phyloP scores from a whole-genome alignment of 92 coral and sea anemone species.

The Zoanthus solanderi region DNA sequence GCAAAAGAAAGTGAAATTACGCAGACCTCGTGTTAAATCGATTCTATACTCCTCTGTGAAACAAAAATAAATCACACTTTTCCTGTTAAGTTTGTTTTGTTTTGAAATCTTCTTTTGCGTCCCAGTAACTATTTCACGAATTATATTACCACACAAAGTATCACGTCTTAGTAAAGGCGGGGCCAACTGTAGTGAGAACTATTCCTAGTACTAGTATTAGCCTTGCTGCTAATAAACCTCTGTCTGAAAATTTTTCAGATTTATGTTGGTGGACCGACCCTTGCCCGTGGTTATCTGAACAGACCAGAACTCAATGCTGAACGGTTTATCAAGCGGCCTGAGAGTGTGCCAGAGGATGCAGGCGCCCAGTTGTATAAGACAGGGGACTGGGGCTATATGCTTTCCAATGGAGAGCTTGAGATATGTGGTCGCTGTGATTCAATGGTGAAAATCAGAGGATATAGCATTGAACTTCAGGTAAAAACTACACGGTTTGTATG shows the following conservation, averaged over 20 bases:
- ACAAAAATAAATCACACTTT: too few relatives aligned
- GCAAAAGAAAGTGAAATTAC: too few relatives aligned
- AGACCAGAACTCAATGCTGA: conserved; percentile 85
- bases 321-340: conserved; percentile 74
- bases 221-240: neutral
- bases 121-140: too few relatives aligned
- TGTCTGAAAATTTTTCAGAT: conserved; percentile 49
- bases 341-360: conserved; percentile 66
- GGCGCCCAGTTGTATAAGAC: conserved; percentile 80
- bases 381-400: conserved; percentile 93
- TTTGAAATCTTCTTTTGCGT: too few relatives aligned
- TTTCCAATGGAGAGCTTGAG: conserved; percentile 83
- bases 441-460: conserved; percentile 92
- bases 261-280: conserved; percentile 88
- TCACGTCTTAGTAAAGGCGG: too few relatives aligned
- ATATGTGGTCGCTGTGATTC: conserved; percentile 94
- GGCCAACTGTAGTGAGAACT: too few relatives aligned
- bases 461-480: conserved; percentile 92
- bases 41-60: too few relatives aligned
- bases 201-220: too few relatives aligned
- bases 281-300: conserved; percentile 91
- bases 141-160: too few relatives aligned
- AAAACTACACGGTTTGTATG: neutral
- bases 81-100: too few relatives aligned
- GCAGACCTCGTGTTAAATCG: too few relatives aligned